These are phyloP conservation scores for Cryptocephalus moraei DNA, from an alignment of 2,888 invertebrate genomes.

Conservation along the genomic window DNA sequence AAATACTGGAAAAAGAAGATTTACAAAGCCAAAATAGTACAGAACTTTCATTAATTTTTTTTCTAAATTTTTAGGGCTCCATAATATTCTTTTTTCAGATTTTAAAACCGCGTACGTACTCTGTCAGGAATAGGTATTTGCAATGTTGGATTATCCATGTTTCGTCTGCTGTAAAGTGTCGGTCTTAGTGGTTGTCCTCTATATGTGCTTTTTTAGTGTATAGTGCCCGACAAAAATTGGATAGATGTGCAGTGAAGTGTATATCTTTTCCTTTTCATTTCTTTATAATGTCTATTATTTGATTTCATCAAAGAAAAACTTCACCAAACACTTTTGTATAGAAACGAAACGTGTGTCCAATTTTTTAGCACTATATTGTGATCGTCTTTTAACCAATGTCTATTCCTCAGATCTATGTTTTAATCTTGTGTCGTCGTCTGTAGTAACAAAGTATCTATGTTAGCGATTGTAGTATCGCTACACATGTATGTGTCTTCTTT, in stretches of 20 bases:
- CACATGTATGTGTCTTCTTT: too few relatives aligned
- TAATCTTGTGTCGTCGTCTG: constrained; percentile 10
- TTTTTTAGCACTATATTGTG: constrained; percentile 2
- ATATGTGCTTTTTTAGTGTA: constrained; percentile 18
- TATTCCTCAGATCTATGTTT: constrained; percentile 5
- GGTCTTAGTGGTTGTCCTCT: constrained; percentile 8
- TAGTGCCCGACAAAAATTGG: constrained; percentile 9
- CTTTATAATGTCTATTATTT: too few relatives aligned
- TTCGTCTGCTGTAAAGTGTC: constrained; percentile 16
- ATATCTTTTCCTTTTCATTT: background rate
- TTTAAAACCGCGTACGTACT: constrained; percentile 2
- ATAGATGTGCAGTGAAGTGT: too few relatives aligned
- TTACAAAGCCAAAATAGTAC: constrained; percentile 34
- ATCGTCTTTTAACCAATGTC: background rate
- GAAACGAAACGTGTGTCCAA: too few relatives aligned
- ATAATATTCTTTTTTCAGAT: constrained; percentile 5
- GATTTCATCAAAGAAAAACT: too few relatives aligned
- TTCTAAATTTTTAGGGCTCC: too few relatives aligned
- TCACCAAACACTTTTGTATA: too few relatives aligned
- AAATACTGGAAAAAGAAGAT: constrained; percentile 35
- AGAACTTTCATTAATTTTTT: constrained; percentile 6
- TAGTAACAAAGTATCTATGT: background rate
- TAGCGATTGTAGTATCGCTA: too few relatives aligned
- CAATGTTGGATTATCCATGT: constrained; percentile 1
- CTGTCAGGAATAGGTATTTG: constrained; percentile 22